Conservation (phyloP, 2,113 vertebrate species). For the Otocyon megalotis region DNA sequence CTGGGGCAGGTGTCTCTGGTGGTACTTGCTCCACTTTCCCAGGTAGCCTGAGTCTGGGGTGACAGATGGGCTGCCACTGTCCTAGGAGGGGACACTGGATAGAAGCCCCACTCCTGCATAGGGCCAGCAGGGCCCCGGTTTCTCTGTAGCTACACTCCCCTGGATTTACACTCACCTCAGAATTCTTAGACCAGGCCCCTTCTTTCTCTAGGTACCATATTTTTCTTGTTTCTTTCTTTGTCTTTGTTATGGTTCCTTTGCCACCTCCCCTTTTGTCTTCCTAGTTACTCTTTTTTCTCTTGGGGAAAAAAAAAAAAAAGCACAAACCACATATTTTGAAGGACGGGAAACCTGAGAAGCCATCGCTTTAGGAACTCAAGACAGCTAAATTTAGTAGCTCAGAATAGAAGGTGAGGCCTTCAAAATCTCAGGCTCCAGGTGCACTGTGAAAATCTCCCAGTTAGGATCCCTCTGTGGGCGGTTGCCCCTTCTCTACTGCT, state of each 20-base stretch:
- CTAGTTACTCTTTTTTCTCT: constrained; percentile 31
- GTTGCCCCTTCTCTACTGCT: not conserved
- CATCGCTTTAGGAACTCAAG: not conserved
- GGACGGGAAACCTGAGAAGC: constrained; percentile 6
- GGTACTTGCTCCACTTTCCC: not conserved
- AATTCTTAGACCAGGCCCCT: not conserved
- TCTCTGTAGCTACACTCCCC: not conserved
- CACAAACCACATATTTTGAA: constrained; percentile 2
- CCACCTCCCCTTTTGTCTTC: not conserved
- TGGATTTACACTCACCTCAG: not conserved
- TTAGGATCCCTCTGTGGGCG: not conserved
- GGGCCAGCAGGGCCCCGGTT: not conserved
- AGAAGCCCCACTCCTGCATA: not conserved
- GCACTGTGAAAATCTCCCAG: not conserved
- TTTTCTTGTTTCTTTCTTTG: not conserved
- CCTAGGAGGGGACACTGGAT: not conserved
- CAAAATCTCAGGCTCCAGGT: not conserved
- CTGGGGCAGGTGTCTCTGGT: not conserved
- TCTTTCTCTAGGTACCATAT: not conserved
- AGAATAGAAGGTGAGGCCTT: constrained; percentile 40
- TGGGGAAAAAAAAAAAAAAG: not conserved
- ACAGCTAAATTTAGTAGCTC: constrained; percentile 61
- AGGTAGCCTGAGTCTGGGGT: not conserved
- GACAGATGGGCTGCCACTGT: not conserved
- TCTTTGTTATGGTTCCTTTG: not conserved